Evolutionary conservation across 2,888 invertebrate genomes (phyloP).

Genomic region (Leucoptera coffeella): DNA sequence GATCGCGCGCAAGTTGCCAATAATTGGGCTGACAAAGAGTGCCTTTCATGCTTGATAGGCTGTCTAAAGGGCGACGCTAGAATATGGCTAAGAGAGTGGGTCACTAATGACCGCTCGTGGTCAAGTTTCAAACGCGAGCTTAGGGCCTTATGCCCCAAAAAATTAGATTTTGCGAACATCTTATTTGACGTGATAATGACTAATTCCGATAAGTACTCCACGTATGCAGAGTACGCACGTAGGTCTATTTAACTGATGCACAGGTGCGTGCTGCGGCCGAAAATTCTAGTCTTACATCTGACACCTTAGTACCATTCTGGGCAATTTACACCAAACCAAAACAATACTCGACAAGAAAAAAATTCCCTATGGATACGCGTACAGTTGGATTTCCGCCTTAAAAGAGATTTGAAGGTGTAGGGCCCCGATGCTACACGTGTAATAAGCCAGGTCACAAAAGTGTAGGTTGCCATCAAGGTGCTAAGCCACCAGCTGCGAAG

Average conservation of each 20-base stretch:
- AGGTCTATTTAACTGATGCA: background rate
- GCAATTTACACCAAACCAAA: background rate
- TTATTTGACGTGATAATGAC: too few species aligned
- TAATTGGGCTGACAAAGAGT: slow-evolving; percentile 2
- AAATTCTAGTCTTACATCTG: background rate
- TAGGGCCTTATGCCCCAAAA: slow-evolving; percentile 3
- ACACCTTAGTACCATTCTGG: background rate
- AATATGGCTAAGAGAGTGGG: slow-evolving; percentile 1
- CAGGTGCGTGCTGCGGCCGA: background rate
- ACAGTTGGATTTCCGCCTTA: background rate
- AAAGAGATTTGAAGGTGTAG: too few species aligned
- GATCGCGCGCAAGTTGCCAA: slow-evolving; percentile 1
- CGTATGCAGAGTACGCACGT: slow-evolving; percentile 1
- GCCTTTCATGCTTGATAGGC: slow-evolving; percentile 2
- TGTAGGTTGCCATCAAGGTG: background rate
- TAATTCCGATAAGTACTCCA: background rate
- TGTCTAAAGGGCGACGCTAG: slow-evolving; percentile 3
- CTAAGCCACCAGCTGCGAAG: too few species aligned
- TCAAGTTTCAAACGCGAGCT: slow-evolving; percentile 3
- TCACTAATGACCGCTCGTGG: too few species aligned
- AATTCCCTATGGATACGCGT: background rate
- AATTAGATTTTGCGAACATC: too few species aligned
- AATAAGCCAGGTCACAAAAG: background rate
- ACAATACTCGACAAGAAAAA: background rate
- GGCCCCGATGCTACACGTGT: background rate